Conservation (phyloP, 2,797 vertebrate species). For the Pseudochromis fuscus region DNA sequence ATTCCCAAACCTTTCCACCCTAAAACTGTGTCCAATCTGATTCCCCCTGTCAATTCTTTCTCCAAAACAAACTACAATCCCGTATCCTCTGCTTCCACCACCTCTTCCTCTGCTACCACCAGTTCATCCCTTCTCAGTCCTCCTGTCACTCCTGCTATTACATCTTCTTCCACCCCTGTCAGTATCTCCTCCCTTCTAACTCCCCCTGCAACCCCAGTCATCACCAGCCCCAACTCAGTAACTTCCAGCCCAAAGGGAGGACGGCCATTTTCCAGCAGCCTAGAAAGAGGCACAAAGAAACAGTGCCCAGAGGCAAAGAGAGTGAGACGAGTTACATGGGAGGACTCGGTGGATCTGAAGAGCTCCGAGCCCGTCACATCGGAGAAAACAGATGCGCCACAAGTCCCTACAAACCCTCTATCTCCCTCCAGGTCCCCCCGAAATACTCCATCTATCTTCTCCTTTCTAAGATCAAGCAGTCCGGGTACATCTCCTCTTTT, state of each 20-base stretch:
- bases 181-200: constrained; percentile 57
- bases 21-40: constrained; percentile 45
- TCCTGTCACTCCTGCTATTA: constrained; percentile 1
- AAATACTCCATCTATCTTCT: constrained; percentile 73
- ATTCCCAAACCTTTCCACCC: constrained; percentile 45
- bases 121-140: constrained; percentile 23
- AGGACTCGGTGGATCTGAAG: constrained; percentile 66
- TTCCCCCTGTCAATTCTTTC: constrained; percentile 18
- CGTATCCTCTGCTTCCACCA: not conserved
- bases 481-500: constrained; percentile 37
- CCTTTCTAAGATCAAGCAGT: constrained; percentile 72
- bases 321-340: constrained; percentile 71
- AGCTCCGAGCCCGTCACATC: constrained; percentile 39
- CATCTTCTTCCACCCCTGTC: constrained; percentile 34
- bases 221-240: constrained; percentile 46
- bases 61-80: constrained; percentile 48
- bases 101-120: constrained; percentile 5
- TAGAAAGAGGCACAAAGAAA: constrained; percentile 66
- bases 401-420: constrained; percentile 33
- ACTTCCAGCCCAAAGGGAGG: constrained; percentile 32
- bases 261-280: constrained; percentile 55
- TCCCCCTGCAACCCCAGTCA: constrained; percentile 63
- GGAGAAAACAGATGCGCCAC: constrained; percentile 41
- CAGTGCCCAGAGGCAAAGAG: constrained; percentile 46
- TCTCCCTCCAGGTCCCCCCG: constrained; percentile 53